Evolutionary conservation across 2,113 vertebrate genomes (phyloP).

Genomic region (Paradoxurus hermaphroditus): DNA sequence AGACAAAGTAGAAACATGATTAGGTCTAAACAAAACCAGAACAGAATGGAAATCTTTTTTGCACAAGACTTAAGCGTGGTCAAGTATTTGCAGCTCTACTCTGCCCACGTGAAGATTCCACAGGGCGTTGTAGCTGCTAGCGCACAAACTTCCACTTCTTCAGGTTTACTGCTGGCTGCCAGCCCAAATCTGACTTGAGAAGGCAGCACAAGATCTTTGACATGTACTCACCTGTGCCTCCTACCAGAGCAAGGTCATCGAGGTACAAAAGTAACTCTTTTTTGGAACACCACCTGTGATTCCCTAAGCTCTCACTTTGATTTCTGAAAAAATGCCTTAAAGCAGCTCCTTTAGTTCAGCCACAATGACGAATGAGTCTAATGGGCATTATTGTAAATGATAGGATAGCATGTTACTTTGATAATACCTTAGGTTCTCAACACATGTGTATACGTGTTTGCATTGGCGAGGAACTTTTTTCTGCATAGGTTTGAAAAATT

Average conservation of each 20-base stretch:
- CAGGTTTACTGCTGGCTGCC: neutral
- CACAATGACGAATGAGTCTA: neutral
- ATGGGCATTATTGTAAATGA: neutral
- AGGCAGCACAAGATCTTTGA: conserved; percentile 1
- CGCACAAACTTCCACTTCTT: neutral
- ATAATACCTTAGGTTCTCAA: neutral
- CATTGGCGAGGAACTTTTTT: neutral
- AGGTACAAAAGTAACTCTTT: neutral
- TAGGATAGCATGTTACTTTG: neutral
- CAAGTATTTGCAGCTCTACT: neutral
- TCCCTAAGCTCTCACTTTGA: neutral
- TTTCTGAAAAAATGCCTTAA: neutral
- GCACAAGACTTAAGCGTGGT: neutral
- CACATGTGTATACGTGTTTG: neutral
- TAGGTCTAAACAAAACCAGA: neutral
- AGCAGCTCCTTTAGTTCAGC: neutral
- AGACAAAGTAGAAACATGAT: neutral
- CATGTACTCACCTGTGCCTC: neutral
- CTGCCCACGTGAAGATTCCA: neutral
- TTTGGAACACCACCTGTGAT: neutral
- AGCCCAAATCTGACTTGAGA: neutral
- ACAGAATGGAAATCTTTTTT: neutral
- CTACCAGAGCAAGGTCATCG: neutral
- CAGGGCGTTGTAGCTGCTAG: accelerated
- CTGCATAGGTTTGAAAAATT: neutral